Evolutionary conservation across 2,113 vertebrate genomes (phyloP).

Genomic region (Chlorodrepanis virens): DNA sequence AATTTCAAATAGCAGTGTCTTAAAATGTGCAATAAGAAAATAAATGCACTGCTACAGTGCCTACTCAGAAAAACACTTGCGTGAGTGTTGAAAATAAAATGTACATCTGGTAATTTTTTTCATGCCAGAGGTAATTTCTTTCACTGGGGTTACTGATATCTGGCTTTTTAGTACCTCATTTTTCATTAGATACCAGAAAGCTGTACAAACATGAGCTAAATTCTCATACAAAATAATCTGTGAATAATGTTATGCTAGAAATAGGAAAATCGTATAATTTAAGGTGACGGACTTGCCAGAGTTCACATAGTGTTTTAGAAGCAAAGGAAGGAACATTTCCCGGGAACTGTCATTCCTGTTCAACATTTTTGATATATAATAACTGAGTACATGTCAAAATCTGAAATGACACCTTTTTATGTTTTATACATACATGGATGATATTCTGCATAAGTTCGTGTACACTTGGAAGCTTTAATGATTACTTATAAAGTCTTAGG

Average conservation of each 20-base stretch:
- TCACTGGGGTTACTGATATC: not conserved
- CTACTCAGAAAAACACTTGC: not conserved
- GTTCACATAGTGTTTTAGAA: not conserved
- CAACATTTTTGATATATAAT: not conserved
- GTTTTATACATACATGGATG: not conserved
- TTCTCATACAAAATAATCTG: not conserved
- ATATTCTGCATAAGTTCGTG: not conserved
- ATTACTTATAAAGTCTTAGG: not conserved
- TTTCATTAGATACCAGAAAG: not conserved
- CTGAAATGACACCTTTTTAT: not conserved
- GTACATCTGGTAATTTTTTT: not conserved
- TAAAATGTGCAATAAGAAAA: not conserved
- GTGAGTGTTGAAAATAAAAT: not conserved
- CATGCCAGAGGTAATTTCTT: not conserved
- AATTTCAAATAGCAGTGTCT: not conserved
- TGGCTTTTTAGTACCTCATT: not conserved
- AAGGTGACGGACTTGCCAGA: not conserved
- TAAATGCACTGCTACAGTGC: not conserved
- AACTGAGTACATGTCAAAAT: not conserved
- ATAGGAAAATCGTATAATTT: not conserved
- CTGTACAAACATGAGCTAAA: not conserved
- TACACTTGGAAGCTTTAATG: not conserved
- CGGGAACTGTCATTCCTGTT: not conserved
- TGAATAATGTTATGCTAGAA: not conserved
- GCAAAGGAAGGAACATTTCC: not conserved